These are phyloP conservation scores for Hemibagrus wyckioides DNA, from an alignment of 2,113 vertebrate genomes.

Conservation along the genomic window DNA sequence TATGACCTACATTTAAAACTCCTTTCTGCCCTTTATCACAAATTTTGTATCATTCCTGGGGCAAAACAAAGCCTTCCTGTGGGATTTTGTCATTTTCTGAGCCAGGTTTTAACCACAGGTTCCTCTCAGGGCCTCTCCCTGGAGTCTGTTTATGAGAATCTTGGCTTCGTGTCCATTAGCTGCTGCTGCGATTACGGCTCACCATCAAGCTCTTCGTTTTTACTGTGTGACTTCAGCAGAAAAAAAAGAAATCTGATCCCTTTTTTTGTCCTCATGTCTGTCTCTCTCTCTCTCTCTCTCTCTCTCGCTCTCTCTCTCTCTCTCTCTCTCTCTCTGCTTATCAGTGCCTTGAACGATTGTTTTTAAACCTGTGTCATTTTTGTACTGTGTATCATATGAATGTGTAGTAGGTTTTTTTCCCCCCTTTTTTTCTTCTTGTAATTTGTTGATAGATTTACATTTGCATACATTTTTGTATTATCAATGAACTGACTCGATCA, in stretches of 20 bases:
- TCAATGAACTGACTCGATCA: constrained; percentile 41
- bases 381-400: constrained; percentile 39
- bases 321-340: background rate
- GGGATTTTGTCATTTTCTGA: constrained; percentile 29
- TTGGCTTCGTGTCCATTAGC: constrained; percentile 31
- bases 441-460: constrained; percentile 31
- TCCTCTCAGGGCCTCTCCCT: constrained; percentile 17
- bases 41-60: background rate
- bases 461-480: constrained; percentile 42
- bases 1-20: constrained; percentile 68
- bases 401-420: constrained; percentile 5
- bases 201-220: constrained; percentile 29
- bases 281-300: background rate
- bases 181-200: constrained; percentile 2
- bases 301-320: background rate
- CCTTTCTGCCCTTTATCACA: constrained; percentile 36
- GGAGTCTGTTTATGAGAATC: constrained; percentile 42
- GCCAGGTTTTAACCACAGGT: constrained; percentile 35
- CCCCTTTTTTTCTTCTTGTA: constrained; percentile 5
- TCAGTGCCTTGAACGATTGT: constrained; percentile 13
- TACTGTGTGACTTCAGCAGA: background rate
- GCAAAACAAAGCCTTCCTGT: constrained; percentile 47
- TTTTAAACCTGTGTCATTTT: constrained; percentile 38
- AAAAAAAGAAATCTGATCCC: constrained; percentile 3
- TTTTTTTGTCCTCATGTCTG: background rate